Base-by-base conservation (phyloP, 2,888 invertebrate species). In the Microctonus aethiopoides region DNA sequence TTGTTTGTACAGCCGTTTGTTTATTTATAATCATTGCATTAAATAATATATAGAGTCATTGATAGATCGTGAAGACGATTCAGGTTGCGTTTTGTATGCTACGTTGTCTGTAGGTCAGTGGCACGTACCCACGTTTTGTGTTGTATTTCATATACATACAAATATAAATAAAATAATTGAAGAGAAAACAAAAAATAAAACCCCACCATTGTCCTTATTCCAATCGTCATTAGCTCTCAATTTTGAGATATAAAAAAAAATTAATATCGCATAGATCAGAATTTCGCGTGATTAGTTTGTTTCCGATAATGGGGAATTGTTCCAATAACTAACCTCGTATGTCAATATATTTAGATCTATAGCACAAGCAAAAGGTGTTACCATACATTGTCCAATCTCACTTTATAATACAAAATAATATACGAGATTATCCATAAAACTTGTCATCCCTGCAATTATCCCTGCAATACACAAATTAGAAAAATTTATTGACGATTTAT, bases 91-190 rank as follows among this genome's bases (percentile, higher is more conserved):
- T 71, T 46, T 71, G 62, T 72, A 66, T 56, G 71, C 71, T 72
- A 67, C 60, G 41, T 72, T 63, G 57, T 69, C 36, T 71, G 7
- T 46, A 62, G 73, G 74, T 77, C 77, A 75, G 75, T 76, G 76
- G 77, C 76, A 76, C 75, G 75, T 75, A 75, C 72, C 72, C 70
- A 67, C 72, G 67, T 71, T 63, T 57, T n/a, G 54, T n/a, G 54
- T 69, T 71, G 54, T 62, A 70, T 56, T 26, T 13, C 29, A 16
- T 10, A 54, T 52, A 52, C 13, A 11, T 22, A 51, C 24, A 54
- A 16, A 20, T 20, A 62, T n/a, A 34, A 29, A 16, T 24, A 13
- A 46, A n/a, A 54, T 32, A 29, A 13, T 29, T 11, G 16, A 20
- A 32, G 11, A 22, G 34, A 52, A 52, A n/a, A n/a, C n/a, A n/a